A percentile compares a stretch with the other conserved stretches of the same genome.
Conservation (phyloP, 37 sponge, comb jelly and placozoan genomes). For the Tethya wilhelma region DNA sequence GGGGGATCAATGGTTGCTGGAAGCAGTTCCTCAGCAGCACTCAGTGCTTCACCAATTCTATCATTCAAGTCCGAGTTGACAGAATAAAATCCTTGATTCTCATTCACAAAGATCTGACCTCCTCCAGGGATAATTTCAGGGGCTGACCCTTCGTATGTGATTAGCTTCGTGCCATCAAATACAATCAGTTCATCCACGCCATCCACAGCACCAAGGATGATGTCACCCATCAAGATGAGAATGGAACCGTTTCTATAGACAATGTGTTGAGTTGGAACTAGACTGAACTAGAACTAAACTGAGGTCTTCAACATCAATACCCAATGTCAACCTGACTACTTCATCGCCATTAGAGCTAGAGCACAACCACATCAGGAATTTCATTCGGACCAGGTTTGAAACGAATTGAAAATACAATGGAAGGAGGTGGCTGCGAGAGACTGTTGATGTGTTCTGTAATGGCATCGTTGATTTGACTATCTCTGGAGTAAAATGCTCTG, state of each 20-base stretch:
- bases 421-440: not conserved
- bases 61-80: not conserved
- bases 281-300: not conserved
- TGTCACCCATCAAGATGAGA: not conserved
- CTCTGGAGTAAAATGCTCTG: not conserved
- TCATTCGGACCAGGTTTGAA: not conserved
- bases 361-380: not conserved
- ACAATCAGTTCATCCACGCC: not conserved
- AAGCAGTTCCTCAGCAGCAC: not conserved
- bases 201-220: not conserved
- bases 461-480: not conserved
- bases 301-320: not conserved
- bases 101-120: not conserved
- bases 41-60: not conserved
- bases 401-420: not conserved
- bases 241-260: not conserved
- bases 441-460: not conserved
- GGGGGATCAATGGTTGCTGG: not conserved
- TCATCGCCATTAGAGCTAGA: not conserved
- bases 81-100: not conserved
- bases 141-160: not conserved
- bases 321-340: not conserved
- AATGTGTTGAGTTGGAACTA: not conserved
- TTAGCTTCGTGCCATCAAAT: not conserved
- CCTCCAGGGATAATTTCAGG: not conserved